Percentiles rank a stretch among this genome's conserved stretches.
Evolutionary conservation across 2,888 invertebrate genomes (phyloP).

Genomic region (Caenorhabditis macrosperma): DNA sequence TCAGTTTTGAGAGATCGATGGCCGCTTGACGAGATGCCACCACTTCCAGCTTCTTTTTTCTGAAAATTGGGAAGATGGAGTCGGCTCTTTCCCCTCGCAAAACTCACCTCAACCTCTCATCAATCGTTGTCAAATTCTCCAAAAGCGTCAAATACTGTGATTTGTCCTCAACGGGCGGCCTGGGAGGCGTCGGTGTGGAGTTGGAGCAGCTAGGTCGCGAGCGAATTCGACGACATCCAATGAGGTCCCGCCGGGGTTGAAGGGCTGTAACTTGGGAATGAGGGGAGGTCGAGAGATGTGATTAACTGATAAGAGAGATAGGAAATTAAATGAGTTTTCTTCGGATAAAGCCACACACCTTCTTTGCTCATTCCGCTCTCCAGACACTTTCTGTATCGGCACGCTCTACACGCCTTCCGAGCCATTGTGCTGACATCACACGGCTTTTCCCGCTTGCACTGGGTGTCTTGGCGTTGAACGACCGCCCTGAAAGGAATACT

Average conservation of each 20-base stretch:
- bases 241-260: slow-evolving; percentile 78
- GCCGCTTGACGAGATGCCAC: slow-evolving; percentile 75
- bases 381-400: slow-evolving; percentile 78
- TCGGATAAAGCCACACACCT: too few relatives aligned
- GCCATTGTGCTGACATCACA: slow-evolving; percentile 73
- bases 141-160: slow-evolving; percentile 53
- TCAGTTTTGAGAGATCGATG: slow-evolving; percentile 48
- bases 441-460: slow-evolving; percentile 74
- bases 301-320: slow-evolving; percentile 6
- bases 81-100: neutral
- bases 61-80: slow-evolving; percentile 6
- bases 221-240: slow-evolving; percentile 72
- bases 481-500: slow-evolving; percentile 74
- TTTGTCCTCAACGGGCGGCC: slow-evolving; percentile 46
- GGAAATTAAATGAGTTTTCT: neutral
- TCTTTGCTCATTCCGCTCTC: slow-evolving; percentile 79
- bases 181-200: slow-evolving; percentile 52
- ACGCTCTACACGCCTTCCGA: slow-evolving; percentile 78
- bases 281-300: too few relatives aligned
- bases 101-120: slow-evolving; percentile 60
- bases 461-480: slow-evolving; percentile 78
- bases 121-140: slow-evolving; percentile 63
- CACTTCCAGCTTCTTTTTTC: slow-evolving; percentile 72
- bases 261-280: slow-evolving; percentile 70
- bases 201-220: slow-evolving; percentile 43